A percentile compares a stretch with the other conserved stretches of the same genome.
These are phyloP conservation scores for Wiebesia pumilae DNA, from an alignment of 1,140 invertebrate genomes.

Conservation along the genomic window DNA sequence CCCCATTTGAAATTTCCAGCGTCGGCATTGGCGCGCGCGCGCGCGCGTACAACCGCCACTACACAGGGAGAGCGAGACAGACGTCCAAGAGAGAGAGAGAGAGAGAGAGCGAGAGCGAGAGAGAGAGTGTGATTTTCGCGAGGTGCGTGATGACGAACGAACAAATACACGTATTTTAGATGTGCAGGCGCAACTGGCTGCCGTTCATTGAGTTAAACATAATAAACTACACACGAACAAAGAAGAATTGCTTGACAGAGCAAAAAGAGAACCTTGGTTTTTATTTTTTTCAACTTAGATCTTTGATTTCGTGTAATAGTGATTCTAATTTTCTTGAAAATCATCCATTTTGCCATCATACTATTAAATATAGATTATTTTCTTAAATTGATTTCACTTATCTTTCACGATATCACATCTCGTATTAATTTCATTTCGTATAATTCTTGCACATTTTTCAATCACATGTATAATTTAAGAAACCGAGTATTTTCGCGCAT, in stretches of 20 bases:
- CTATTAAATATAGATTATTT: no score
- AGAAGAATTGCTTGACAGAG: not conserved
- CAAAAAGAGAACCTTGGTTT: not conserved
- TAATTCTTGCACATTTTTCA: no score
- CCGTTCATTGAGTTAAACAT: conserved; percentile 19
- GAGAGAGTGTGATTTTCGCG: conserved; percentile 16
- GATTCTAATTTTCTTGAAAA: not conserved
- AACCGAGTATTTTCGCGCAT: no score
- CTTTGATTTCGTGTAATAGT: not conserved
- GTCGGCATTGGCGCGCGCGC: not conserved
- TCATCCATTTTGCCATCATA: no score
- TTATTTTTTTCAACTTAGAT: not conserved
- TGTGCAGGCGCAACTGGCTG: not conserved
- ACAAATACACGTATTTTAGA: conserved; percentile 19
- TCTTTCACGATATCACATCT: no score
- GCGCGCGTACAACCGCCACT: conserved; percentile 8
- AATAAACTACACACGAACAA: not conserved
- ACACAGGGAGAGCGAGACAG: not conserved
- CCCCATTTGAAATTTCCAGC: conserved; percentile 40
- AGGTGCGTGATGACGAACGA: conserved; percentile 11
- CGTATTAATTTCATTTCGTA: no score
- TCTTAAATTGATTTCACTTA: no score
- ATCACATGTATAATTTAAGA: no score
- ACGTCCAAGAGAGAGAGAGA: not conserved
- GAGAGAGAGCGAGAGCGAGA: not conserved